Percentiles rank a stretch among this genome's conserved stretches.
Evolutionary conservation across 2,113 vertebrate species (phyloP).

Genomic region (Platichthys stellatus): DNA sequence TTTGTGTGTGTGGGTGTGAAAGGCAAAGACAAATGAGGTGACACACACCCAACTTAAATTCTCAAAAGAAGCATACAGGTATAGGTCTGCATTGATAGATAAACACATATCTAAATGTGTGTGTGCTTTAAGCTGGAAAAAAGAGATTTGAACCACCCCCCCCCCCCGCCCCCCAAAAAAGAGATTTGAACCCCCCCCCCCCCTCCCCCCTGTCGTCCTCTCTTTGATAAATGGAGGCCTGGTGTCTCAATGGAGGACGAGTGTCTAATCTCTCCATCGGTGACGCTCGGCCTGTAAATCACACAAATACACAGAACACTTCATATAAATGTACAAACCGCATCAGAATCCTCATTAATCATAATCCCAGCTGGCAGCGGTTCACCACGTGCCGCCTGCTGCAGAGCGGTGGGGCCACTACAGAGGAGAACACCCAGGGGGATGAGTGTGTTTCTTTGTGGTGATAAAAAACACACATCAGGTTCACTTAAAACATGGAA

Average conservation of each 20-base stretch:
- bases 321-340: background rate
- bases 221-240: background rate
- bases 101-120: too few relatives aligned
- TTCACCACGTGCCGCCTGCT: background rate
- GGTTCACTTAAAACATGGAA: too few relatives aligned
- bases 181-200: too few relatives aligned
- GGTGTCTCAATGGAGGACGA: slow-evolving; percentile 16
- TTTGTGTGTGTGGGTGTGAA: slow-evolving; percentile 6
- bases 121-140: too few relatives aligned
- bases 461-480: background rate
- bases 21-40: too few relatives aligned
- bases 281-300: slow-evolving; percentile 40
- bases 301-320: slow-evolving; percentile 2
- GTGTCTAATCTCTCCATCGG: slow-evolving; percentile 46
- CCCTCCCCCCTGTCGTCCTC: background rate
- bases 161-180: background rate
- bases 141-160: too few relatives aligned
- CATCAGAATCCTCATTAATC: slow-evolving; percentile 41
- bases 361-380: slow-evolving; percentile 5
- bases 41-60: too few relatives aligned
- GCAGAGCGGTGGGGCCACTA: slow-evolving; percentile 7
- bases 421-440: slow-evolving; percentile 30
- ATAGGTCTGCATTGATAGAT: too few relatives aligned
- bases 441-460: background rate
- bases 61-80: too few relatives aligned